A percentile compares a stretch with the other conserved stretches of the same genome.
phyloP scores from a whole-genome alignment of 2,888 invertebrate genomes.

The Fabriciana adippe region DNA sequence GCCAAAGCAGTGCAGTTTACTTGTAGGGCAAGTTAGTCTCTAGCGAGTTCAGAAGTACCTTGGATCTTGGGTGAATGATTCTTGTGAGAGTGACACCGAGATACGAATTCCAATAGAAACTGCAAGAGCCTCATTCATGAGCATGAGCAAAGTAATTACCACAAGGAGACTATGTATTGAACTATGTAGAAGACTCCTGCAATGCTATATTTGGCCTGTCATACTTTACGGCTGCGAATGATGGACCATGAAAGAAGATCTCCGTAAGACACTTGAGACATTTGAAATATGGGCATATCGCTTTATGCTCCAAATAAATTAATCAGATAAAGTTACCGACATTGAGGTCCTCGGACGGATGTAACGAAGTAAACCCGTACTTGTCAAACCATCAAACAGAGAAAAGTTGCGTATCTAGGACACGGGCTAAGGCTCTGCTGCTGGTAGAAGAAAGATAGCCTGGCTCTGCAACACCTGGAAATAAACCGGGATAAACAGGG shows the following conservation, averaged over 20 bases:
- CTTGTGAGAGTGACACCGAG: background rate
- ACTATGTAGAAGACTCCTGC: background rate
- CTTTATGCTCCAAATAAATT: too few species aligned
- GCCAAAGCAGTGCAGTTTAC: too few species aligned
- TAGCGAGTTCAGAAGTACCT: background rate
- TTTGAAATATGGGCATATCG: too few species aligned
- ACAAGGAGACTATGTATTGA: background rate
- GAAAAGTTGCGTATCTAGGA: background rate
- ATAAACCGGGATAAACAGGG: too few species aligned
- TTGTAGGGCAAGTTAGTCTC: background rate
- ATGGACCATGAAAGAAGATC: too few species aligned
- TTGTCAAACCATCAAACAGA: background rate
- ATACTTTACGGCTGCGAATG: too few species aligned
- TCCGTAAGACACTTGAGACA: too few species aligned
- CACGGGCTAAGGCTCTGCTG: too few species aligned
- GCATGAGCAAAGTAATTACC: background rate
- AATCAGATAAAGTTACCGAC: too few species aligned
- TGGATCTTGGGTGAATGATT: background rate
- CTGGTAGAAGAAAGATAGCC: too few species aligned
- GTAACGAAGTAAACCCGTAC: background rate
- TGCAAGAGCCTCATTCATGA: background rate
- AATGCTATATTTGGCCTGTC: background rate
- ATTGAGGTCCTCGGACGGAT: too few species aligned
- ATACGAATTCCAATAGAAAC: background rate
- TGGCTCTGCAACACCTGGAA: too few species aligned